A percentile compares a stretch with the other conserved stretches of the same genome.
phyloP scores from a whole-genome alignment of 2,113 vertebrate genomes.

The Nycticorax nycticorax region DNA sequence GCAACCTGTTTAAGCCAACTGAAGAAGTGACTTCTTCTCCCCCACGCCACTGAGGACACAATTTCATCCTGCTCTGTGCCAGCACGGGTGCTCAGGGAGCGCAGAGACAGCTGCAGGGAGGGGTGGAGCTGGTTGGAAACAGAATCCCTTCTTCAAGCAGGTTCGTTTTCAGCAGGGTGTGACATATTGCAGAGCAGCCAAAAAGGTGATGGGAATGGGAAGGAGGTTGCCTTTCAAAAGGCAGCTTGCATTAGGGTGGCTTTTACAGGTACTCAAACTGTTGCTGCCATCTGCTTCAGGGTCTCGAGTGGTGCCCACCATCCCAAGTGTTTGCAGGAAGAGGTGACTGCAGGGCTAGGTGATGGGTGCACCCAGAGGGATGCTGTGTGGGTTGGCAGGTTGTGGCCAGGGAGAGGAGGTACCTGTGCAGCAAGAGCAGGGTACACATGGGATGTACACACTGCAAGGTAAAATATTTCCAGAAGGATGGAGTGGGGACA shows the following conservation, averaged over 20 bases:
- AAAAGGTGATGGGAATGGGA: not conserved
- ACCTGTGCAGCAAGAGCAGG: not conserved
- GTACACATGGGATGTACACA: accelerated
- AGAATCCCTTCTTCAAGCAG: accelerated
- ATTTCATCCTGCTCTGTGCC: not conserved
- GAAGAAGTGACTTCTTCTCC: not conserved
- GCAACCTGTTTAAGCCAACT: not conserved
- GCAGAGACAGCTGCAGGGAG: not conserved
- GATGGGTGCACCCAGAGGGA: not conserved
- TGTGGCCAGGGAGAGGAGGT: not conserved
- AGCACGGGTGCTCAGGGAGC: not conserved
- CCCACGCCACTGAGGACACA: not conserved
- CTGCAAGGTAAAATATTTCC: not conserved
- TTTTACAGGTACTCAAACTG: not conserved
- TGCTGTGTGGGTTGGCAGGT: accelerated
- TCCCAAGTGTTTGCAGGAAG: not conserved
- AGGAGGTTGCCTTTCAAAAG: not conserved
- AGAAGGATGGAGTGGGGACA: not conserved
- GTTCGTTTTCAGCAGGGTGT: not conserved
- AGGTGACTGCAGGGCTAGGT: not conserved
- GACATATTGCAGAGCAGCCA: not conserved
- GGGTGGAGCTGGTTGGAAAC: not conserved
- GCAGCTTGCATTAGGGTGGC: not conserved
- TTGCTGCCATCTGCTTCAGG: not conserved
- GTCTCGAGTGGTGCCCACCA: not conserved